phyloP scores from a whole-genome alignment of 64 coral and sea anemone species.

The Montipora sp. region DNA sequence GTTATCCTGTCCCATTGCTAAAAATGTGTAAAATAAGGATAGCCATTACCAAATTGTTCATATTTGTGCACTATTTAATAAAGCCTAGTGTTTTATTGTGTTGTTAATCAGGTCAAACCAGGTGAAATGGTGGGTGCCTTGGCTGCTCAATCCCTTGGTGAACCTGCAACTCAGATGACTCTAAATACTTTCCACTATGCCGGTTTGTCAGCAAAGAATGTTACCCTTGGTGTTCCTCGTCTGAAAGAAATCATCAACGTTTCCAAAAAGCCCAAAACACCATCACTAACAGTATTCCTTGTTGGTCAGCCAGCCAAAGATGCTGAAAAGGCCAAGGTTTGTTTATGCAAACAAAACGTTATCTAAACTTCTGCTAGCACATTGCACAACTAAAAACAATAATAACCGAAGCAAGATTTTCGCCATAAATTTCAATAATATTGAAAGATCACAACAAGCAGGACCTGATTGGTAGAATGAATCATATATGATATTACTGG shows the following conservation, averaged over 20 bases:
- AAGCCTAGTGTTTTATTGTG: neutral
- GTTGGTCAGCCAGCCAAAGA: conserved; percentile 95
- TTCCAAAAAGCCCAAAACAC: conserved; percentile 98
- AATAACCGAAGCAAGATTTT: no score
- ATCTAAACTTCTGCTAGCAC: no score
- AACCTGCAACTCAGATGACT: conserved; percentile 99
- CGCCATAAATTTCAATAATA: no score
- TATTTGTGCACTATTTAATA: neutral
- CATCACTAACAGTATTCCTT: conserved; percentile 95
- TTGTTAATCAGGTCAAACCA: conserved; percentile 78
- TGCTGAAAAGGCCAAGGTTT: conserved; percentile 98
- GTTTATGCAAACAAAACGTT: neutral
- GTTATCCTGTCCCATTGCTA: neutral
- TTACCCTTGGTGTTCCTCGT: conserved; percentile 95
- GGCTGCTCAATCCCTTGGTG: conserved; percentile 97
- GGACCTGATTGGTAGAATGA: no score
- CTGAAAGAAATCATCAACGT: conserved; percentile 99
- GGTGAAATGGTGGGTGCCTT: conserved; percentile 99
- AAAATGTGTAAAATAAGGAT: no score
- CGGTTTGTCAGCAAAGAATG: conserved; percentile 99
- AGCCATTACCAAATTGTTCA: neutral
- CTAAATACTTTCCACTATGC: conserved; percentile 99
- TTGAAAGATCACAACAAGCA: no score
- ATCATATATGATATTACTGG: no score
- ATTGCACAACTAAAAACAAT: no score